These are phyloP conservation scores for Polyergus mexicanus DNA, from an alignment of 1,140 invertebrate species.

Conservation along the genomic window DNA sequence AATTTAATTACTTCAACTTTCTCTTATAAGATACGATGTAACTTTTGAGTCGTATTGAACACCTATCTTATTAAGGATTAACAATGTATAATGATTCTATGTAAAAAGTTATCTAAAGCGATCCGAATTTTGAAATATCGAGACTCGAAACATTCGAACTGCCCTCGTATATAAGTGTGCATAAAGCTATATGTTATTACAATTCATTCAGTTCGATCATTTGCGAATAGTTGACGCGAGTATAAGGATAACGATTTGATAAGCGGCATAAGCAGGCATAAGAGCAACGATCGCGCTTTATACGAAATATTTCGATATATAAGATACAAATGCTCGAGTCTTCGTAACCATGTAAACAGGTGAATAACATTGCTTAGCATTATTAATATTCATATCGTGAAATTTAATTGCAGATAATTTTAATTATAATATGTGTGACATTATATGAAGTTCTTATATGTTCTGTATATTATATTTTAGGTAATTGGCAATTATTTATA, in stretches of 20 bases:
- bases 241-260: slow-evolving; percentile 1
- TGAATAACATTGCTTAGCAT: not conserved
- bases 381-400: not conserved
- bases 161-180: not conserved
- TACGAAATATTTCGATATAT: not conserved
- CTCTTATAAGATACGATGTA: no score
- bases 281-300: not conserved
- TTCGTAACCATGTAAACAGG: slow-evolving; percentile 7
- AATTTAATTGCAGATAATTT: slow-evolving; percentile 5
- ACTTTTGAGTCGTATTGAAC: no score
- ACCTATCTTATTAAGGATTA: no score
- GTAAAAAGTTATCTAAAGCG: not conserved
- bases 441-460: not conserved
- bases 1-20: no score
- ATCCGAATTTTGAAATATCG: not conserved
- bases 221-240: slow-evolving; percentile 7
- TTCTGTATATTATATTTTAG: slow-evolving; percentile 7
- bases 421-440: not conserved
- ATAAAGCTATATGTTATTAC: not conserved
- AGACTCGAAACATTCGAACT: not conserved
- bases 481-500: not conserved
- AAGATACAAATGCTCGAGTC: not conserved
- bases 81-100: no score
- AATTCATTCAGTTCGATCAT: slow-evolving; percentile 12
- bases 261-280: not conserved